phyloP scores from a whole-genome alignment of 2,888 invertebrate genomes.

The Rhynchonema sp. region DNA sequence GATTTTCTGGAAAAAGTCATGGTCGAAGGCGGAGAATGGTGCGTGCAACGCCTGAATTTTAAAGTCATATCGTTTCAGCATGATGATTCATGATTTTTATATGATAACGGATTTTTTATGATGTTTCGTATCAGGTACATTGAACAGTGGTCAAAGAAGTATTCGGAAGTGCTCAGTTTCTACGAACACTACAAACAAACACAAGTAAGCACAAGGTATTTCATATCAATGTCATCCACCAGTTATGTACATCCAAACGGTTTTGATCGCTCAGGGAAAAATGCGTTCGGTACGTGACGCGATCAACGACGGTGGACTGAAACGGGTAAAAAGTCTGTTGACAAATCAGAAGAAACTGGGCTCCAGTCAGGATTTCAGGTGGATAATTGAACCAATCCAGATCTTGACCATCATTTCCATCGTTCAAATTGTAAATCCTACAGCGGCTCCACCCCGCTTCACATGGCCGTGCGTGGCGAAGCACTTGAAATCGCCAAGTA shows the following conservation, averaged over 20 bases:
- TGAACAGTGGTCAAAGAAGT: constrained; percentile 1
- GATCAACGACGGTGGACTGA: constrained; percentile 28
- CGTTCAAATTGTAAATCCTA: too few species aligned
- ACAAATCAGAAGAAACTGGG: constrained; percentile 32
- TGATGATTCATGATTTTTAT: too few species aligned
- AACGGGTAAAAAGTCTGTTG: constrained; percentile 25
- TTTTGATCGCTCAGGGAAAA: constrained; percentile 15
- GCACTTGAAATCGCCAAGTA: constrained; percentile 55
- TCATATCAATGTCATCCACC: background rate
- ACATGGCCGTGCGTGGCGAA: constrained; percentile 38
- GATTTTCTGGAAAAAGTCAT: constrained; percentile 1
- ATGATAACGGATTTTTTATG: too few species aligned
- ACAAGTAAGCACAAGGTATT: background rate
- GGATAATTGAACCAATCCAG: too few species aligned
- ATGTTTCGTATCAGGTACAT: too few species aligned
- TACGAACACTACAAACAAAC: constrained; percentile 1
- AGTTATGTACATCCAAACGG: background rate
- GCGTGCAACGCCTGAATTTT: too few species aligned
- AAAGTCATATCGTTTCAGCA: too few species aligned
- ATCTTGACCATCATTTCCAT: too few species aligned
- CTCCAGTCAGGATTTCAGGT: constrained; percentile 15
- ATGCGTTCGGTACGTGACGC: constrained; percentile 15
- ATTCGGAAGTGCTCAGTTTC: constrained; percentile 1
- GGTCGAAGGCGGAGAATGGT: background rate
- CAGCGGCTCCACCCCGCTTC: constrained; percentile 17